These are phyloP conservation scores for Oncorhynchus tshawytscha DNA, from an alignment of 2,113 vertebrate species.

Conservation along the genomic window DNA sequence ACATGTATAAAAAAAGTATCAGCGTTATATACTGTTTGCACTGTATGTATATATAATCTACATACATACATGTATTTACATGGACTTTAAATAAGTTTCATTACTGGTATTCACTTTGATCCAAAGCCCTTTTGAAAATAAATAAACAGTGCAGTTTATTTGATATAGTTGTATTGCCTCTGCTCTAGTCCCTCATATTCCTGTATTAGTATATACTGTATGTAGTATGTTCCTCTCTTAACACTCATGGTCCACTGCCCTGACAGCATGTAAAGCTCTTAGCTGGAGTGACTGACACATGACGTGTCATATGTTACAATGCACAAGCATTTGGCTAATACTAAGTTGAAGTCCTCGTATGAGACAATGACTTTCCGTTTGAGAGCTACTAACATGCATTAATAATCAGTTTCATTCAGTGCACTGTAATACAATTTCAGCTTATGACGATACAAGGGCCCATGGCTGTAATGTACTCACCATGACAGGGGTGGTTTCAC, in stretches of 20 bases:
- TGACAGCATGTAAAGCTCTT: slow-evolving; percentile 21
- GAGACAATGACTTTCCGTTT: slow-evolving; percentile 38
- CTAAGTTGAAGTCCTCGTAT: slow-evolving; percentile 14
- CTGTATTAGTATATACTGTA: not conserved
- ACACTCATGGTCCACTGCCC: not conserved
- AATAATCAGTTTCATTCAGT: slow-evolving; percentile 49
- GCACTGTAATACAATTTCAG: slow-evolving; percentile 54
- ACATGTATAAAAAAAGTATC: slow-evolving; percentile 47
- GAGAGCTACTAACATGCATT: slow-evolving; percentile 62
- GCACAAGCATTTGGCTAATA: slow-evolving; percentile 40
- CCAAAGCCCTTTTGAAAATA: slow-evolving; percentile 71
- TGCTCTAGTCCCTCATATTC: slow-evolving; percentile 11
- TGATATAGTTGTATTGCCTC: slow-evolving; percentile 48
- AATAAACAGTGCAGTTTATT: slow-evolving; percentile 58
- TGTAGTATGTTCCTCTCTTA: not conserved
- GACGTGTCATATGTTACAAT: slow-evolving; percentile 35
- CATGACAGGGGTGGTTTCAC: not conserved
- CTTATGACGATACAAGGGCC: slow-evolving; percentile 32
- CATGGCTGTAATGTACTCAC: slow-evolving; percentile 15
- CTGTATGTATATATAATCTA: slow-evolving; percentile 63
- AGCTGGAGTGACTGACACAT: slow-evolving; percentile 6
- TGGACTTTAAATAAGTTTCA: slow-evolving; percentile 55
- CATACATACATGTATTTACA: slow-evolving; percentile 66
- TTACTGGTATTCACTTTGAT: slow-evolving; percentile 57
- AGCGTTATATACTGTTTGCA: slow-evolving; percentile 45